These are phyloP conservation scores for Microctonus hyperodae DNA, from an alignment of 2,888 invertebrate species.

Conservation along the genomic window DNA sequence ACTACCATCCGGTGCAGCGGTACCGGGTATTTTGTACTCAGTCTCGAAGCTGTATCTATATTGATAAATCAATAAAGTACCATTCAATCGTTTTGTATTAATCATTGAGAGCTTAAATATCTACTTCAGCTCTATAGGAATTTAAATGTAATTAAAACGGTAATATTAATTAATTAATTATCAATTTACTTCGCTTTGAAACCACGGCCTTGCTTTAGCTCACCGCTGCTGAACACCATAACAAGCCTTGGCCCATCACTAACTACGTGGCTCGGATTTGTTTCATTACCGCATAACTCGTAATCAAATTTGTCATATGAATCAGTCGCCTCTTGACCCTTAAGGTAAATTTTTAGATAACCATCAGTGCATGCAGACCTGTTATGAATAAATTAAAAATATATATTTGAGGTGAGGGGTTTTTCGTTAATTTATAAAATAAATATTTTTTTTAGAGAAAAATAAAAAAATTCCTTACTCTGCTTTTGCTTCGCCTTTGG, in stretches of 20 bases:
- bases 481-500: conserved; percentile 78
- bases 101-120: neutral
- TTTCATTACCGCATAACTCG: conserved; percentile 85
- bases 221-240: conserved; percentile 94
- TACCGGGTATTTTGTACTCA: conserved; percentile 95
- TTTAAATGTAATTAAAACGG: neutral
- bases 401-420: neutral
- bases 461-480: conserved; percentile 71
- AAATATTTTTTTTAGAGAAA: neutral
- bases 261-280: conserved; percentile 79
- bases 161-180: neutral
- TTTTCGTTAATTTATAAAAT: too few relatives aligned
- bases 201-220: conserved; percentile 82
- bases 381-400: too few relatives aligned
- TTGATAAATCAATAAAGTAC: conserved; percentile 36
- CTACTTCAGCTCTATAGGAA: neutral
- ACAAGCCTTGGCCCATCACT: conserved; percentile 93
- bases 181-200: conserved; percentile 79
- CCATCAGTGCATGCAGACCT: conserved; percentile 82
- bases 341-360: conserved; percentile 88
- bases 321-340: conserved; percentile 91
- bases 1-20: conserved; percentile 88
- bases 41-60: conserved; percentile 66
- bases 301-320: conserved; percentile 94
- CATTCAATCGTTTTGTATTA: conserved; percentile 2